Conservation (phyloP, 2,113 vertebrate species). For the Poeciliopsis turrubarensis region DNA sequence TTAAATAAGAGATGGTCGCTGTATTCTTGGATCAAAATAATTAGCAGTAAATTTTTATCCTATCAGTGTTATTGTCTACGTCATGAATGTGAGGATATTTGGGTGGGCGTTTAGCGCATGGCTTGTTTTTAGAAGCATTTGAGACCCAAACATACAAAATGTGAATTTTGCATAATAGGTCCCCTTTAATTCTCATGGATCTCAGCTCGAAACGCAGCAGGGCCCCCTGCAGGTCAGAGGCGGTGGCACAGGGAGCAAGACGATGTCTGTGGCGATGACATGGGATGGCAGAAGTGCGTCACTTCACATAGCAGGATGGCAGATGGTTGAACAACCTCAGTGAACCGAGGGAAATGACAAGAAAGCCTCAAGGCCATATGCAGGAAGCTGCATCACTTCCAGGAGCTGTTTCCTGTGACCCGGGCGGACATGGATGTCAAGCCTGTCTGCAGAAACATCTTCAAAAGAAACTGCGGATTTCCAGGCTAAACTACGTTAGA, state of each 20-base stretch:
- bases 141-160: too few relatives aligned
- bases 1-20: too few relatives aligned
- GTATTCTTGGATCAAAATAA: too few relatives aligned
- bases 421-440: constrained; percentile 44
- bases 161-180: too few relatives aligned
- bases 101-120: too few relatives aligned
- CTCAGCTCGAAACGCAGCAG: constrained; percentile 36
- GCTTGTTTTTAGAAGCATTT: too few relatives aligned
- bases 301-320: constrained; percentile 58
- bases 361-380: constrained; percentile 55
- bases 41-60: too few relatives aligned
- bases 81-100: too few relatives aligned
- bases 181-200: constrained; percentile 51
- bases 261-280: constrained; percentile 36
- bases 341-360: constrained; percentile 40
- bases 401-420: constrained; percentile 62
- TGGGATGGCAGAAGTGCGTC: constrained; percentile 60
- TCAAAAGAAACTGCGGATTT: constrained; percentile 31
- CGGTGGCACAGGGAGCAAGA: constrained; percentile 2
- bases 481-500: constrained; percentile 16
- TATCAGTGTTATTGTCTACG: too few relatives aligned
- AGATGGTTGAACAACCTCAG: constrained; percentile 59
- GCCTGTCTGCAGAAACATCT: constrained; percentile 60
- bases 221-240: constrained; percentile 45
- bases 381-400: constrained; percentile 69